A percentile compares a stretch with the other conserved stretches of the same genome.
phyloP scores from a whole-genome alignment of 2,113 vertebrate genomes.

The Nansenia antarctica region DNA sequence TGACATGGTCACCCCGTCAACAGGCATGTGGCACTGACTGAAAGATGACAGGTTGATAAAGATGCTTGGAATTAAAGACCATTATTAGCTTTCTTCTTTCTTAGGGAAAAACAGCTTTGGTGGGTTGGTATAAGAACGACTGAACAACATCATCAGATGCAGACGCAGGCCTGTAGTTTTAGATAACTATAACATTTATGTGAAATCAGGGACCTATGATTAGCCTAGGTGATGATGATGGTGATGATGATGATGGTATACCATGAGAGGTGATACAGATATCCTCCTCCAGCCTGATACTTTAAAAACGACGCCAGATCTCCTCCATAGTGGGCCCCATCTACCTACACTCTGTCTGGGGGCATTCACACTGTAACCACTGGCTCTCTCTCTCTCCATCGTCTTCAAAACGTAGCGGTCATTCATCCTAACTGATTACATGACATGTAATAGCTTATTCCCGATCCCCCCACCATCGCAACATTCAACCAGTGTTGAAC shows the following conservation, averaged over 20 bases:
- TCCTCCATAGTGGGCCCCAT: too few relatives aligned
- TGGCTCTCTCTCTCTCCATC: too few relatives aligned
- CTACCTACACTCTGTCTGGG: not conserved
- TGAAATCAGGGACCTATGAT: not conserved
- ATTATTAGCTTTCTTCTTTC: not conserved
- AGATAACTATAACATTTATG: not conserved
- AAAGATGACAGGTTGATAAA: not conserved
- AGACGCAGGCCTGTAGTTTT: not conserved
- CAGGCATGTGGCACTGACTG: not conserved
- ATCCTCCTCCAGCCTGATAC: too few relatives aligned
- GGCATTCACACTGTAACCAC: too few relatives aligned
- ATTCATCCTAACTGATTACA: too few relatives aligned
- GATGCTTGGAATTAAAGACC: not conserved
- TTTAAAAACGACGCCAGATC: too few relatives aligned
- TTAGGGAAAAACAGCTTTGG: not conserved
- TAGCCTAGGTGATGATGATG: too few relatives aligned
- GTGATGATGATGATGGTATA: too few relatives aligned
- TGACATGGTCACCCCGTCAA: not conserved
- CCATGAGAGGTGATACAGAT: not conserved
- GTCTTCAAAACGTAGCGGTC: too few relatives aligned
- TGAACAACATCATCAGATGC: not conserved
- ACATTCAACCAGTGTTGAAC: not conserved
- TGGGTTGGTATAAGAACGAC: not conserved
- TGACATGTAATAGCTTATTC: not conserved
- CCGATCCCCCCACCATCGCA: not conserved